Evolutionary conservation across 2,888 invertebrate genomes (phyloP), one percentile per base, ranked within the genome.

Genomic region (Penaeus monodon): DNA sequence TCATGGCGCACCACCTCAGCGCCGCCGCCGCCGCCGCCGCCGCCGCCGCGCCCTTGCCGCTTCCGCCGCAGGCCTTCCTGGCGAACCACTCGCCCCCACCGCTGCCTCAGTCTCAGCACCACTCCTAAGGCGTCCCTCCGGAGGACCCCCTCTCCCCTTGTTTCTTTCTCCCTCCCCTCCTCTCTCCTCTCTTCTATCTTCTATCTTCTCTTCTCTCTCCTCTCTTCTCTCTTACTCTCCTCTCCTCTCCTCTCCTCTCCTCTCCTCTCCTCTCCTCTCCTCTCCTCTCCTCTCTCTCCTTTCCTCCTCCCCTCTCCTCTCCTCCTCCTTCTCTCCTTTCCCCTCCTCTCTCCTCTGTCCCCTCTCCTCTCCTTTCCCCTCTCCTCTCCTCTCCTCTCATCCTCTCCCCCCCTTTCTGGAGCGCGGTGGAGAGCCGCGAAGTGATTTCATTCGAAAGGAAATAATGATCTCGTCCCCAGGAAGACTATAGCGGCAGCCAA

Each of bases 1-100:
- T n/a, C 44, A 27, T 49, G 49, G 24, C 77, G 57, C 77, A 77
- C 49, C 77, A 77, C 77, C 77, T 77, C 57, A 77, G 57, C 29
- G 24, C 81, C 27, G n/a, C 66, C 44, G 6, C 64, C 20, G 22
- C 66, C 44, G 6, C 64, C 17, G 22, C 66, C 12, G 38, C 44
- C 44, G 44, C 44, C 57, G 57, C 57, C 57, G 57, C 57, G 57
- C 57, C 57, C 57, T 14, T 57, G 70, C n/a, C 70, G 70, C 27
- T 29, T 14, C n/a, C n/a, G 70, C 1, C 70, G 70, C 70, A 70
- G 24, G 70, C 70, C 29, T 27, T 29, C 70, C n/a, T 70, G 29
- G n/a, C 70, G 29, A 27, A 70, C 70, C 70, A 27, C 27, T 29
- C 70, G 70, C 70, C 24, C 24, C 68, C 70, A 14, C 70, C n/a